Conservation (phyloP, 1,140 invertebrate species). For the Chironomus tepperi region DNA sequence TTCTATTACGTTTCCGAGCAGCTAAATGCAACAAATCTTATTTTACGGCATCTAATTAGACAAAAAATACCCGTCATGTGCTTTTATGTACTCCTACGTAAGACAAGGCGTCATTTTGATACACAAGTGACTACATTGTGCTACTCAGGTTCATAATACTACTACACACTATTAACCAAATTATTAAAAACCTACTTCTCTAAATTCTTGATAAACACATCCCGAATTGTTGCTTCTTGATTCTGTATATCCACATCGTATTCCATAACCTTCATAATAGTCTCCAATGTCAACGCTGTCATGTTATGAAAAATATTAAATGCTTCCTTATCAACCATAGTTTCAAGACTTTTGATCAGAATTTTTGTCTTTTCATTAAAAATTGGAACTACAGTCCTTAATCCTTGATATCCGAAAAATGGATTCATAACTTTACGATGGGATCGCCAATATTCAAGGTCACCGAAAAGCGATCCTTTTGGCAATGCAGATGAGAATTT, state of each 20-base stretch:
- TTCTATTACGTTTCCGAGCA: too few relatives aligned
- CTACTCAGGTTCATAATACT: background rate
- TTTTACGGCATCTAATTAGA: too few relatives aligned
- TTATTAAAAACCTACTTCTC: background rate
- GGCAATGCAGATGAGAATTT: too few relatives aligned
- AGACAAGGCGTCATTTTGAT: too few relatives aligned
- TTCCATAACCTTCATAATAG: background rate
- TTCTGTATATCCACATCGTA: background rate
- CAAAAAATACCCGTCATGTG: too few relatives aligned
- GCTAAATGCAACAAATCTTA: too few relatives aligned
- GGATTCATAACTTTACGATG: conserved; percentile 2
- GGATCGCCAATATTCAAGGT: background rate
- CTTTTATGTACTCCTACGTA: too few relatives aligned
- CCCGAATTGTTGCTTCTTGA: background rate
- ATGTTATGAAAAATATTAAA: background rate
- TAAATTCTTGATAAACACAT: background rate
- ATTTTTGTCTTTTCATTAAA: background rate
- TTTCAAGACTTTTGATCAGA: background rate
- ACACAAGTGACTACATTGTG: too few relatives aligned
- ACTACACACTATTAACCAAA: background rate
- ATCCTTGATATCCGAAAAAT: background rate
- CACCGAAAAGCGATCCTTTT: background rate
- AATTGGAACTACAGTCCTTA: background rate
- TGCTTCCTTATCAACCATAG: background rate
- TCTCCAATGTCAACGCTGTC: background rate